Percentiles rank a stretch among this genome's conserved stretches.
phyloP scores from a whole-genome alignment of 2,888 invertebrate species.

The Latheticus oryzae region DNA sequence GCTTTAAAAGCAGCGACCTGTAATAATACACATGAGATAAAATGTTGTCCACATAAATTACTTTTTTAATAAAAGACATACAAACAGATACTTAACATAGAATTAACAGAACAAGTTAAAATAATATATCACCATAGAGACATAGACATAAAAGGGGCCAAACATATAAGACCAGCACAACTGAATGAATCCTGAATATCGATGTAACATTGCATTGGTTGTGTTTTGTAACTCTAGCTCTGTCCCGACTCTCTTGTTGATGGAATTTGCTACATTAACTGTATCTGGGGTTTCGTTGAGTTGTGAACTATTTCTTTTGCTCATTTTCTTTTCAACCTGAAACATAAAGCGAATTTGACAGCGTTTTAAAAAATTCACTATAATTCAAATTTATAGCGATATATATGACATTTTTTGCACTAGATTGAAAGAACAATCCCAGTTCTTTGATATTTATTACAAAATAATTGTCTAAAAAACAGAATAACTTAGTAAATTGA shows the following conservation, averaged over 20 bases:
- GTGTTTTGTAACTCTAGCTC: constrained; percentile 4
- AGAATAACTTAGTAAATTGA: no score
- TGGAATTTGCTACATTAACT: neutral
- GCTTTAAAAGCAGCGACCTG: constrained; percentile 21
- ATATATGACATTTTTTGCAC: no score
- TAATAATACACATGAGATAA: constrained; percentile 26
- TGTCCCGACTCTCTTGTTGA: constrained; percentile 1
- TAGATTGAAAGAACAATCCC: no score
- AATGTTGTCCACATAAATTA: constrained; percentile 26
- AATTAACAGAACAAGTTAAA: constrained; percentile 26
- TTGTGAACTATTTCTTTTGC: neutral
- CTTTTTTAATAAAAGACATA: constrained; percentile 29
- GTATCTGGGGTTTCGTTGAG: constrained; percentile 2
- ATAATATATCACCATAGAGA: constrained; percentile 24
- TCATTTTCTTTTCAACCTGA: constrained; percentile 13
- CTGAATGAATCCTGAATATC: constrained; percentile 1
- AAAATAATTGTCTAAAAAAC: no score
- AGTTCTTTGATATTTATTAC: no score
- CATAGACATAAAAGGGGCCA: constrained; percentile 6
- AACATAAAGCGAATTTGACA: constrained; percentile 23
- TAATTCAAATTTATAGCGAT: no score
- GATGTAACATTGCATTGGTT: constrained; percentile 8
- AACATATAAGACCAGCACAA: constrained; percentile 6
- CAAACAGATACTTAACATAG: constrained; percentile 28
- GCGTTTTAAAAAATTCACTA: no score